Evolutionary conservation across 2,797 vertebrate species (phyloP), one percentile per base, ranked within the genome.

Genomic region (Lerista edwardsae): DNA sequence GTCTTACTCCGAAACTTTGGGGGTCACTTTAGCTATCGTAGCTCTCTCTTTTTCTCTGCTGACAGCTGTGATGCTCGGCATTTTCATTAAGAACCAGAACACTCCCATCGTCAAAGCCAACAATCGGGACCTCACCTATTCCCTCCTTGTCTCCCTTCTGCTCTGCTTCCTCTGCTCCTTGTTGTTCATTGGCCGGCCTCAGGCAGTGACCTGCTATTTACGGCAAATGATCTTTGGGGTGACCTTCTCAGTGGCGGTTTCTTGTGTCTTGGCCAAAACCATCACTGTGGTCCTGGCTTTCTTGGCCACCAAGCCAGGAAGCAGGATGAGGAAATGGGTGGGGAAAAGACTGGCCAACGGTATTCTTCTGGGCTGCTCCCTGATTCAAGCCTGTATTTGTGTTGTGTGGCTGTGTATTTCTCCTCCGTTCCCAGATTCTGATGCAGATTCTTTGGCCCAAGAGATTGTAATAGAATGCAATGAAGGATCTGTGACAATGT

Each of bases 131-230:
- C 79, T 69, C n/a, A 34, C 78, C 9, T 79, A 51, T 19, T 34
- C 47, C 29, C 31, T 80, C 6, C 78, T 80, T 12, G 7, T 69
- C 14, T 80, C 65, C 25, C 67, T 80, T 4, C 36, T 59, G 1
- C 67, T 75, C 34, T 79, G 79, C 19, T 84, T 82, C 72, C 51
- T 87, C 69, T 87, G 69, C 25, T 75, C 82, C 14, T 84, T 83
- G 4, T 29, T 68, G 29, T 87, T 89, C 51, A 78, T 67, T 47
- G 86, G 79, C 15, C 69, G 64, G 17, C 86, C 84, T 69, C 31
- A 75, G 15, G 15, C n/a, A 21, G 2, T 36, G 21, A 87, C 62
- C 31, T n/a, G n/a, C n/a, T n/a, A n/a, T n/a, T n/a, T n/a, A n/a
- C n/a, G n/a, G n/a, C n/a, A n/a, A n/a, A n/a, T n/a, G n/a, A n/a